Evolutionary conservation across 2,888 invertebrate species (phyloP).

Genomic region (Acleris laterana): DNA sequence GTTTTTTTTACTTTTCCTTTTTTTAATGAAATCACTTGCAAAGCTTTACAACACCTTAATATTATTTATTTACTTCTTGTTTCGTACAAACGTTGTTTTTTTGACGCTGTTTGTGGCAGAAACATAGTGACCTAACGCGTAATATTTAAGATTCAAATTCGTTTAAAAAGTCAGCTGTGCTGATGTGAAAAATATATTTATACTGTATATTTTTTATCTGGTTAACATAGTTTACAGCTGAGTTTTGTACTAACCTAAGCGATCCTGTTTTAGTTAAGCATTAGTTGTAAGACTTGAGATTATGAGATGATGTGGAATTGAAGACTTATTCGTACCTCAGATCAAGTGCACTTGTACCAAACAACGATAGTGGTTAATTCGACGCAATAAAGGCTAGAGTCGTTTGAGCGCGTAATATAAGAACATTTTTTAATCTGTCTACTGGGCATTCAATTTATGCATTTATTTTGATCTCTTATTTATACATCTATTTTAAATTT

Average conservation of each 20-base stretch:
- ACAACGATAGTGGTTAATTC: slow-evolving; percentile 55
- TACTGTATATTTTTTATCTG: no score
- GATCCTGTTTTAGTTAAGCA: not conserved
- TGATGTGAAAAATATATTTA: no score
- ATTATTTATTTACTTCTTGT: not conserved
- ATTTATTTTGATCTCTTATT: slow-evolving; percentile 40
- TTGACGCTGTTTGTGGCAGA: not conserved
- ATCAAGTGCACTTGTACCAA: slow-evolving; percentile 55
- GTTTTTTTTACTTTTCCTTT: not conserved
- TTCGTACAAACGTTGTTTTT: not conserved
- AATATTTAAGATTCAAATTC: no score
- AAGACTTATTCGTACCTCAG: slow-evolving; percentile 18
- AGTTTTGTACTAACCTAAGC: not conserved
- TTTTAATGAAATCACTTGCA: slow-evolving; percentile 2
- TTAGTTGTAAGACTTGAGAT: slow-evolving; percentile 1
- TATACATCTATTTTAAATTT: not conserved
- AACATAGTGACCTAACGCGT: no score
- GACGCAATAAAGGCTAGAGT: slow-evolving; percentile 39
- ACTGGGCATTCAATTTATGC: slow-evolving; percentile 26
- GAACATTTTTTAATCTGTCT: slow-evolving; percentile 14
- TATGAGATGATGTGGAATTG: slow-evolving; percentile 18
- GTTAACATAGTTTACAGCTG: not conserved
- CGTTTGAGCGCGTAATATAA: slow-evolving; percentile 10
- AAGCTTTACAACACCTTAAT: slow-evolving; percentile 7
- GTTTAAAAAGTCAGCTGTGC: no score